phyloP scores from a whole-genome alignment of 2,113 vertebrate species.

The Actinemys pallida region DNA sequence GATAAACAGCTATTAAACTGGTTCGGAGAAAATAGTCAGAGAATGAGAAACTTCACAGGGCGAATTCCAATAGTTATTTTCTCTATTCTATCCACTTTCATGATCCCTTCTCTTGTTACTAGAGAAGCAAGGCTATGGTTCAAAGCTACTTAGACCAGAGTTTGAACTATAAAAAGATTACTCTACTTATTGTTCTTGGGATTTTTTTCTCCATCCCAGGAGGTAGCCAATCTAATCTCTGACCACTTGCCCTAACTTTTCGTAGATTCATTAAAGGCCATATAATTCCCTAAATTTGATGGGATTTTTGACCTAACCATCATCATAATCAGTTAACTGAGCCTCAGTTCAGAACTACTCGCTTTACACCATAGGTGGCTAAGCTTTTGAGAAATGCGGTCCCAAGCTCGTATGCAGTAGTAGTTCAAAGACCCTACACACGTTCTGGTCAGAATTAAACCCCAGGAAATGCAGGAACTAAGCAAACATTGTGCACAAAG shows the following conservation, averaged over 20 bases:
- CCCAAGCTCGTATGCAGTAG: not conserved
- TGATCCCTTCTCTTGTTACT: not conserved
- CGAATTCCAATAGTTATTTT: accelerated
- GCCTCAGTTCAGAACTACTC: slow-evolving; percentile 17
- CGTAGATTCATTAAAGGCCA: not conserved
- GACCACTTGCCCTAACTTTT: slow-evolving; percentile 20
- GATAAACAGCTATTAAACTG: not conserved
- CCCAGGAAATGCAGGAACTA: not conserved
- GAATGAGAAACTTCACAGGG: not conserved
- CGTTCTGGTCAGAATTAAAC: not conserved
- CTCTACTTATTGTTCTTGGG: not conserved
- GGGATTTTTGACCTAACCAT: not conserved
- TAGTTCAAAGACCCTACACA: not conserved
- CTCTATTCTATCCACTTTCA: not conserved
- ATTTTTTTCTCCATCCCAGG: not conserved
- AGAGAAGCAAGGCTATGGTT: not conserved
- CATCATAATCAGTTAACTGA: slow-evolving; percentile 22
- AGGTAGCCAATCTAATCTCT: slow-evolving; percentile 2
- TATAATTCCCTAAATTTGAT: not conserved
- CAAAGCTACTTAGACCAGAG: not conserved
- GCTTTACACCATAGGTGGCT: not conserved
- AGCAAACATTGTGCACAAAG: not conserved
- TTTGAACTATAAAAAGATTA: not conserved
- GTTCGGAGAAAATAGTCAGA: not conserved
- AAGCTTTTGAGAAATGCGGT: slow-evolving; percentile 21